Base-by-base conservation (phyloP, 1,140 invertebrate genomes). In the Marisa cornuarietis region DNA sequence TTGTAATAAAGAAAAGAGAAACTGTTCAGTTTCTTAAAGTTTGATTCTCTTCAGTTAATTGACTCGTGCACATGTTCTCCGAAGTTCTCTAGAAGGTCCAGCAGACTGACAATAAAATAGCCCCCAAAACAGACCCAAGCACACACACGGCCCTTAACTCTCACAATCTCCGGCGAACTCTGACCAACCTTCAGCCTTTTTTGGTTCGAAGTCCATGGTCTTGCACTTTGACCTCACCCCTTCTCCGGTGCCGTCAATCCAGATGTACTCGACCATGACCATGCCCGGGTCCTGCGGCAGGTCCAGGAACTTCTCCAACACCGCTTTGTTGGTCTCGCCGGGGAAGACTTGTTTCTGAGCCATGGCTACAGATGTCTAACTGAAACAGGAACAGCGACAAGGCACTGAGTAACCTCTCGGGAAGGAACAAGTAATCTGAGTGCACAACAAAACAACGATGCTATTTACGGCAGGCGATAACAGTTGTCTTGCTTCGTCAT, bases 161-260 rank as follows among this genome's bases (percentile, higher is more conserved):
- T 75, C 22, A 52, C 14, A 18, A 2, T 13, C 14, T 16, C 24
- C 0, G 7, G 52, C 42, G 9, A 13, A 26, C n/a, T 58, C 24
- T 4, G 77, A 26, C 10, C 66, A 51, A 93, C 93, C 93, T 92
- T 94, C 93, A 0, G 95, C 93, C 79, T 91, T 90, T 82, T 94
- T 94, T 2, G 96, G 96, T 31, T 95, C 92, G 83, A 94, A 95
- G 86, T 95, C 94, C 63, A 97, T 51, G 6, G 97, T 98, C 81
- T 95, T 93, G 14, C 96, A 96, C 90, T 99, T 99, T 87, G 94
- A 94, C 76, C 97, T 92, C 11, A 98, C 86, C 82, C 95, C 93
- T 90, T 98, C 96, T 7, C 96, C 96, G 6, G 95, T 95, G 7
- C 97, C 97, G 90, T 99, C 97, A 82, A 99, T 97, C 97, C 97